A percentile compares a stretch with the other conserved stretches of the same genome.
Conservation (phyloP, 2,797 vertebrate genomes). For the Serranus cabrilla region DNA sequence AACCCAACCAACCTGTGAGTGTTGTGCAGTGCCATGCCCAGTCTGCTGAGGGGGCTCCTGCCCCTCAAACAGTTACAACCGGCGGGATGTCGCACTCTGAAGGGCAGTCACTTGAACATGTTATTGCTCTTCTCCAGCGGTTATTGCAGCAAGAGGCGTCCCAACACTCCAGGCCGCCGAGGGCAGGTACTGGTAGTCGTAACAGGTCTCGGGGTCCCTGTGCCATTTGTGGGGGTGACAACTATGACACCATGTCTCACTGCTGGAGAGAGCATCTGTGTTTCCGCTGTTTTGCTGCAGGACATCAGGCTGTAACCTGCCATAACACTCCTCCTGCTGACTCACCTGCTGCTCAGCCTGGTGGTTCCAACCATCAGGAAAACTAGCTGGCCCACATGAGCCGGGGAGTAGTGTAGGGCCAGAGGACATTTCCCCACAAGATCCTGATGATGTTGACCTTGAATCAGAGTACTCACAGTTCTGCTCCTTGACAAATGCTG, state of each 20-base stretch:
- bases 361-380: slow-evolving; percentile 24
- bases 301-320: slow-evolving; percentile 19
- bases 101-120: not conserved
- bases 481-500: not conserved
- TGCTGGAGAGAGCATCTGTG: slow-evolving; percentile 12
- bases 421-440: not conserved
- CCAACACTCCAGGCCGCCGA: not conserved
- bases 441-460: not conserved
- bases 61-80: not conserved
- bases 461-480: slow-evolving; percentile 7
- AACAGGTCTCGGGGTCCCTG: not conserved
- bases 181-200: not conserved
- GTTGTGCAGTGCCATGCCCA: slow-evolving; percentile 5
- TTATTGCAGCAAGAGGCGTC: not conserved
- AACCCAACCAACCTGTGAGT: rapidly evolving
- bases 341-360: not conserved
- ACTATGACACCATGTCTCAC: slow-evolving; percentile 23
- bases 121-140: slow-evolving; percentile 12
- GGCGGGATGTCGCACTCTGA: not conserved
- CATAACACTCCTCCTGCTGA: too few relatives aligned
- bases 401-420: slow-evolving; percentile 15
- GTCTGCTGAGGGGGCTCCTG: not conserved
- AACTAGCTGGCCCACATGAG: slow-evolving; percentile 34
- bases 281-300: slow-evolving; percentile 28
- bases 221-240: not conserved